Evolutionary conservation across 2,888 invertebrate genomes (phyloP).

Genomic region (Orthonychiurus folsomi): DNA sequence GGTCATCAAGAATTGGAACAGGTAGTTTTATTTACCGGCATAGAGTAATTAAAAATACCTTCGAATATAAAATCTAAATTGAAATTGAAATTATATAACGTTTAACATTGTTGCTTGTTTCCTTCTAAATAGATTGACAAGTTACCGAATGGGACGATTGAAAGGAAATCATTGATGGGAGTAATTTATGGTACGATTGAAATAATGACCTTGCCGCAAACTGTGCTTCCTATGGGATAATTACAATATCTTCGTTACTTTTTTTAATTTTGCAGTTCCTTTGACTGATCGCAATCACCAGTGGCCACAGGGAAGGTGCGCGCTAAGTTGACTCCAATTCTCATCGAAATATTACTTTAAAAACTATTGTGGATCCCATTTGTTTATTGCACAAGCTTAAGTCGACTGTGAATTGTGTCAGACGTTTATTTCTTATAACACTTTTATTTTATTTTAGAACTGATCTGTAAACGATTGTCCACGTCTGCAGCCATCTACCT

Average conservation of each 20-base stretch:
- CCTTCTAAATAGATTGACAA: conserved; percentile 84
- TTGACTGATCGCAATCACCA: conserved; percentile 75
- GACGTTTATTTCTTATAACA: too few species aligned
- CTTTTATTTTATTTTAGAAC: too few species aligned
- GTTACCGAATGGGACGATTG: conserved; percentile 64
- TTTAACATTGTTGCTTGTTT: neutral
- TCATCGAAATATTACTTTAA: neutral
- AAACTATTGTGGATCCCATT: neutral
- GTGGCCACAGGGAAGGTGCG: conserved; percentile 44
- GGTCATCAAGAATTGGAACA: conserved; percentile 73
- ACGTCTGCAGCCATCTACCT: too few species aligned
- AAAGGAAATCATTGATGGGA: conserved; percentile 73
- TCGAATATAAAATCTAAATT: neutral
- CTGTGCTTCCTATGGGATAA: too few species aligned
- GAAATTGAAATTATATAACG: neutral
- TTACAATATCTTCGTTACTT: too few species aligned
- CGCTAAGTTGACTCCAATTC: too few species aligned
- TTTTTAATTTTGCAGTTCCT: too few species aligned
- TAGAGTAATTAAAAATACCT: neutral
- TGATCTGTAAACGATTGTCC: too few species aligned
- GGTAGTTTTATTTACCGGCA: too few species aligned
- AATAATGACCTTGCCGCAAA: too few species aligned
- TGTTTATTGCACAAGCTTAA: neutral
- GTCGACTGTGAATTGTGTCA: too few species aligned
- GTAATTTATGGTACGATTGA: conserved; percentile 81